A percentile compares a stretch with the other conserved stretches of the same genome.
Evolutionary conservation across 2,797 vertebrate species (phyloP).

Genomic region (Malurus leucopterus): DNA sequence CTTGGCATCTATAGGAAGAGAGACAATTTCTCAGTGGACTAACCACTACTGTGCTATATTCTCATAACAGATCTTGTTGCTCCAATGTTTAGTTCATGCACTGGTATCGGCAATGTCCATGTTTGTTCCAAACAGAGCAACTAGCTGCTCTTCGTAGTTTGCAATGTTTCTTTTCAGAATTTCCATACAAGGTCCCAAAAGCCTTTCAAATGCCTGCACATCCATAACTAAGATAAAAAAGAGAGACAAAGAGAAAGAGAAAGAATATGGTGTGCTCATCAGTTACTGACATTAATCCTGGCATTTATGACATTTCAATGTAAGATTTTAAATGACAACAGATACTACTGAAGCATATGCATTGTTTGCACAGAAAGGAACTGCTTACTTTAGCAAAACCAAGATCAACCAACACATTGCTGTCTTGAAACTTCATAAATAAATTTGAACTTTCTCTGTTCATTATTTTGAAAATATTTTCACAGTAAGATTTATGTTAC

Average conservation of each 20-base stretch:
- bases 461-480: not conserved
- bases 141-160: conserved; percentile 96
- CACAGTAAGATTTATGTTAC: not conserved
- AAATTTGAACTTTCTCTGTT: not conserved
- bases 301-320: not conserved
- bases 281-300: not conserved
- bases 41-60: conserved; percentile 77
- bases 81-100: conserved; percentile 78
- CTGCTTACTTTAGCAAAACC: not conserved
- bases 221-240: conserved; percentile 85
- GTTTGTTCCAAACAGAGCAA: conserved; percentile 92
- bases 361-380: not conserved
- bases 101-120: conserved; percentile 89
- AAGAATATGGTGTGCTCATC: not conserved
- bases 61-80: conserved; percentile 71
- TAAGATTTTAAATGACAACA: not conserved
- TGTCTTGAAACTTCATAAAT: not conserved
- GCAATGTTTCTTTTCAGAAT: conserved; percentile 99
- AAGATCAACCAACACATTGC: not conserved
- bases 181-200: conserved; percentile 98
- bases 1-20: conserved; percentile 79
- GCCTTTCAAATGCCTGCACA: conserved; percentile 94
- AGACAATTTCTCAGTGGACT: conserved; percentile 77
- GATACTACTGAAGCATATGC: not conserved
- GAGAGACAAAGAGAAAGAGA: conserved; percentile 44